phyloP scores from a whole-genome alignment of 2,113 vertebrate species.

The Oxygymnocypris stewartii region DNA sequence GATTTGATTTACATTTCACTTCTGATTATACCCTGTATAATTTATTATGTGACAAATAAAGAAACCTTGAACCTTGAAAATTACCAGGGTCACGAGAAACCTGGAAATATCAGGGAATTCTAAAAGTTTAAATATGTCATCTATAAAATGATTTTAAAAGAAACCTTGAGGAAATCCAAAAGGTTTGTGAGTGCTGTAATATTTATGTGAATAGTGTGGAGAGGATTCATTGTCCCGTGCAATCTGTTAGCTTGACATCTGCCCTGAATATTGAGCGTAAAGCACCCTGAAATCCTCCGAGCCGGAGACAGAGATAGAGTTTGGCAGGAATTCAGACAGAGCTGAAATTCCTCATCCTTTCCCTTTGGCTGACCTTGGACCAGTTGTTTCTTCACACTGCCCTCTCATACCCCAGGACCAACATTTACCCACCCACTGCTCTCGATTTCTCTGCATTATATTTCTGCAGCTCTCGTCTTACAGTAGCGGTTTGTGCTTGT shows the following conservation, averaged over 20 bases:
- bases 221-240: conserved; percentile 35
- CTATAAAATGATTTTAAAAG: neutral
- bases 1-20: no score
- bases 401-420: conserved; percentile 20
- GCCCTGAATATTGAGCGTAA: conserved; percentile 49
- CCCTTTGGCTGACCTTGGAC: conserved; percentile 54
- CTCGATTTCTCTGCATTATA: conserved; percentile 40
- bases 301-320: conserved; percentile 54
- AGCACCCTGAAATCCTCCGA: conserved; percentile 48
- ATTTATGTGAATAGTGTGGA: conserved; percentile 1
- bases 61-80: no score
- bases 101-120: neutral
- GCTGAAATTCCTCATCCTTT: conserved; percentile 52
- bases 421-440: conserved; percentile 10
- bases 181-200: no score
- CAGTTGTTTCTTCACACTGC: conserved; percentile 41
- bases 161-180: neutral
- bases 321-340: conserved; percentile 53
- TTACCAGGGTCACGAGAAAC: neutral
- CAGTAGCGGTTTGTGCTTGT: conserved; percentile 48
- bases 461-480: conserved; percentile 43
- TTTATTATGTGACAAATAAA: no score
- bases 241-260: conserved; percentile 54
- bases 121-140: neutral
- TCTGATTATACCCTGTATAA: no score